Base-by-base conservation (phyloP, 2,113 vertebrate genomes). In the Pangasianodon gigas region DNA sequence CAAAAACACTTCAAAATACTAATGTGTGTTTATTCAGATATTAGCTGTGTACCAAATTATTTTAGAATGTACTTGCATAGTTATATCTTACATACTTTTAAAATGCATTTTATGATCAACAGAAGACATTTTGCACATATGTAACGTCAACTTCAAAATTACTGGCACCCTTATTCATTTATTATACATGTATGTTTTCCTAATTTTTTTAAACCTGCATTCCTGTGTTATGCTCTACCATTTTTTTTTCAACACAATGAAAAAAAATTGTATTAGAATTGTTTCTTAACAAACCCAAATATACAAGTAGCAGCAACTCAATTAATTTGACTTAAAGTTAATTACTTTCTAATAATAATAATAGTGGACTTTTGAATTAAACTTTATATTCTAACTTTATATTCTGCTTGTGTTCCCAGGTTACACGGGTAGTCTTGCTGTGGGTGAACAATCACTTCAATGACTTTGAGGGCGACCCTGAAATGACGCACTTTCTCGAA, bases 361-460 rank as follows among this genome's bases (percentile, higher is more conserved):
- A 80, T 1, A 8, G 26, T 52, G 48, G 48, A 16, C 48, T 52
- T 6, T 52, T 80, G 26, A 52, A 54, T 9, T 8, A 19, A 54
- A 54, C 16, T 81, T 18, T 54, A 18, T 6, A n/a, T 81, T 19
- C 29, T 21, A 46, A 26, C 10, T 11, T 46, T 19, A 37, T 37
- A 37, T 37, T 37, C 37, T 9, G 69, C 37, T 87, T 88, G 62
- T 86, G 86, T 91, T 93, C 95, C 67, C 94, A 99, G 98, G 98
- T 99, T 95, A 99, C 98, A 96, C 98, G 98, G 96, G 98, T 99
- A 95, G 98, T 99, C 94, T 96, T 99, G 96, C 95, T 99, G 93
- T 99, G 98, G 98, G 98, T 99, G 92, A 99, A 99, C 96, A 99
- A 99, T 97, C 98, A 99, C 96, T 99, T 99, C 96, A 99, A 99